Percentiles rank a stretch among this genome's conserved stretches.
These are phyloP conservation scores for Cephalopholis sonnerati DNA, from an alignment of 2,113 vertebrate species.

Conservation along the genomic window DNA sequence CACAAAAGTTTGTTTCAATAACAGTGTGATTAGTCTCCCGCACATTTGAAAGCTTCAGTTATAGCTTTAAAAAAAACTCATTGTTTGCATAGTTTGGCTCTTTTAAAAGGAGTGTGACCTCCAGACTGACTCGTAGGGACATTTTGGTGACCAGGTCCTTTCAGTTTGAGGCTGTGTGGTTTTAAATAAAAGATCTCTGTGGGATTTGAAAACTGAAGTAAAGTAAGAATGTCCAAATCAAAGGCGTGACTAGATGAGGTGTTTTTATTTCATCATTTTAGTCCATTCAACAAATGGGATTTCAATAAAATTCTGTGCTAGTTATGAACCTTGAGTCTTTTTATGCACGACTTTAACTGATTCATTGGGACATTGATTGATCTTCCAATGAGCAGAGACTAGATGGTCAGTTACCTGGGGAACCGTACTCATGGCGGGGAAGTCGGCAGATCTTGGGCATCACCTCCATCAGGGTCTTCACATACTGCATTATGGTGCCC, in stretches of 20 bases:
- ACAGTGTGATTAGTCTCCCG: background rate
- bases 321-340: no score
- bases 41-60: background rate
- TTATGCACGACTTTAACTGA: background rate
- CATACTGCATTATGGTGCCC: conserved; percentile 98
- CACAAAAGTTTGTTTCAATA: background rate
- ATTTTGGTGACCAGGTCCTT: background rate
- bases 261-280: background rate
- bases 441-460: conserved; percentile 99
- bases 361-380: no score
- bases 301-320: no score
- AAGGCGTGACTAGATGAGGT: background rate
- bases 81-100: background rate
- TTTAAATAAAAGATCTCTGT: background rate
- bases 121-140: background rate
- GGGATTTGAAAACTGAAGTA: background rate
- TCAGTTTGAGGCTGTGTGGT: background rate
- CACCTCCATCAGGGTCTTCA: conserved; percentile 98
- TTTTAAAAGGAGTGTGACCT: background rate
- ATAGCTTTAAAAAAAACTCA: background rate
- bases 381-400: no score
- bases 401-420: conserved; percentile 87
- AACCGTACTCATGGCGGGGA: conserved; percentile 97
- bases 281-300: background rate
- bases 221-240: background rate